Base-by-base conservation (phyloP, 2,113 vertebrate genomes). In the Syngnathus scovelli region DNA sequence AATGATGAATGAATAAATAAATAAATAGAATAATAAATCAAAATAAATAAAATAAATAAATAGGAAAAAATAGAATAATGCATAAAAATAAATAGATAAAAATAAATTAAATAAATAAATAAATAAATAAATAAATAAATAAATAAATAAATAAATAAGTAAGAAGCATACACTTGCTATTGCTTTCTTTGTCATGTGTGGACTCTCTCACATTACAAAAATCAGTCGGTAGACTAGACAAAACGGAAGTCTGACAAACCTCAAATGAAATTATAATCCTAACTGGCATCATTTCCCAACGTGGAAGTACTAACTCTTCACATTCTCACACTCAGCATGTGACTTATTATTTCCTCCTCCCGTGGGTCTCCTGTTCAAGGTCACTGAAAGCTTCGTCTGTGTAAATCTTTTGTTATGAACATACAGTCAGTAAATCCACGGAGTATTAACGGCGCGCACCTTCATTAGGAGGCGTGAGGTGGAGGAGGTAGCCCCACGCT, bases 341-440 rank as follows among this genome's bases (percentile, higher is more conserved):
- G 19, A 21, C 64, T 66, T 13, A 48, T 66, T 23, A 21, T 66
- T 8, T 15, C 5, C 60, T 61, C 19, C 60, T 43, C 38, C 60
- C 60, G 1, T 62, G n/a, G 4, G 60, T 43, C 60, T 27, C 27
- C 12, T 27, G 21, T 27, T 44, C 39, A 62, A 62, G 41, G 41
- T 62, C 39, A 44, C 27, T 62, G 61, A 44, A 44, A 44, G 61
- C n/a, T 62, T 62, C 68, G 3, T 64, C 65, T 38, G 61, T 67
- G 19, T 66, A 33, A 72, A 72, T 72, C 81, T 76, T 81, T 80
- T 81, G 71, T 83, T 69, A 77, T 77, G 68, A 68, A 38, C 48
- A 56, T 71, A 58, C 37, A 64, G 70, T 48, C 78, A 21, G 70
- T 46, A 55, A 39, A 64, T 74, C 67, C 69, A 74, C 76, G 46